phyloP scores from a whole-genome alignment of 2,113 vertebrate species.

The Corythornis vintsioides region DNA sequence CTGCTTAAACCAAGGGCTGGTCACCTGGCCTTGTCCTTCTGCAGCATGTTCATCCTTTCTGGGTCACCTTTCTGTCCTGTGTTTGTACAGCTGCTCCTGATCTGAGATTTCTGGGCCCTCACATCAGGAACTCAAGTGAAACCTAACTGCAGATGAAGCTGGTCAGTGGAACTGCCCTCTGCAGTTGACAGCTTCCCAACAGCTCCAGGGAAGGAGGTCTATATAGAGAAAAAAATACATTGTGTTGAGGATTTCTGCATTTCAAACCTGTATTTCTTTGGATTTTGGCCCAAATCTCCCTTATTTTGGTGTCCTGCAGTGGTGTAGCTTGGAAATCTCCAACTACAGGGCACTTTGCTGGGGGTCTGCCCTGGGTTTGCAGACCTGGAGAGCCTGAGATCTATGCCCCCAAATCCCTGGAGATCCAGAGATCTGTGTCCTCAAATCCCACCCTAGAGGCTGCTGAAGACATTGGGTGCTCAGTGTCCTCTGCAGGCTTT shows the following conservation, averaged over 20 bases:
- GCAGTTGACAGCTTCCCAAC: background rate
- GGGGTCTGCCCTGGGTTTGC: background rate
- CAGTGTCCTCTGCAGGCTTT: background rate
- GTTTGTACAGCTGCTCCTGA: background rate
- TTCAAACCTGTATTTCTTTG: background rate
- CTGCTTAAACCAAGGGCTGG: background rate
- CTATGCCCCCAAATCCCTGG: background rate
- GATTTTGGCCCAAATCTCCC: background rate
- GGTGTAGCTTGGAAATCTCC: background rate
- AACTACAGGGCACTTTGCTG: background rate
- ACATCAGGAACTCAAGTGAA: background rate
- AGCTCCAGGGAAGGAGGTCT: background rate
- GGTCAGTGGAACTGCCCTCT: background rate
- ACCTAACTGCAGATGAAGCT: background rate
- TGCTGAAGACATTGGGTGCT: background rate
- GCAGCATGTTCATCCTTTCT: background rate
- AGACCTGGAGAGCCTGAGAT: background rate
- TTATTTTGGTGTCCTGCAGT: background rate
- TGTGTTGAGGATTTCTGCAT: background rate
- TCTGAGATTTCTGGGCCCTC: background rate
- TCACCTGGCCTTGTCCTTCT: background rate
- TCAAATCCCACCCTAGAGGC: background rate
- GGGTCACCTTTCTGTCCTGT: background rate
- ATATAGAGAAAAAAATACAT: background rate
- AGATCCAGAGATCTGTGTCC: background rate